These are phyloP conservation scores for Cremastobaeus sp. DNA, from an alignment of 2,888 invertebrate species.

Conservation along the genomic window DNA sequence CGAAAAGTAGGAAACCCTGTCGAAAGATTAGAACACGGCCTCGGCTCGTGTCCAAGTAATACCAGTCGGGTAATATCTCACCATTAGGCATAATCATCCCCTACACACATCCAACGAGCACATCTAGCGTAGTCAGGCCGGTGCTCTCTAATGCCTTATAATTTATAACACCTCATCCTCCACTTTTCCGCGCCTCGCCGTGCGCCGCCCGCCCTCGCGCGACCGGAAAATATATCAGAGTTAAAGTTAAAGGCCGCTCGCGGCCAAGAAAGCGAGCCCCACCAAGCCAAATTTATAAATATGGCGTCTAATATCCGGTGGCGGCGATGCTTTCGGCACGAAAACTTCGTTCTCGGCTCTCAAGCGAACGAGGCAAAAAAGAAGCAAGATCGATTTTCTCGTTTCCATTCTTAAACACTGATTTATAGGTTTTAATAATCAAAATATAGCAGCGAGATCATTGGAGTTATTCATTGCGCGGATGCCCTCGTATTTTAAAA, in stretches of 20 bases:
- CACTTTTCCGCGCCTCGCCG: constrained; percentile 61
- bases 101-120: constrained; percentile 75
- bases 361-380: constrained; percentile 6
- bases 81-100: constrained; percentile 79
- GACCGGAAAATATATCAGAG: constrained; percentile 74
- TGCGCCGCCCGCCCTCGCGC: constrained; percentile 59
- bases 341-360: constrained; percentile 35
- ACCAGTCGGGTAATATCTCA: constrained; percentile 78
- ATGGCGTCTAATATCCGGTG: constrained; percentile 68
- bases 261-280: constrained; percentile 66
- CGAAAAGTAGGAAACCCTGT: constrained; percentile 78
- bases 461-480: constrained; percentile 54
- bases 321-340: constrained; percentile 51
- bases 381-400: constrained; percentile 40
- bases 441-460: constrained; percentile 53
- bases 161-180: constrained; percentile 75
- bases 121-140: constrained; percentile 67
- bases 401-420: constrained; percentile 53
- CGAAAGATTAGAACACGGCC: constrained; percentile 78
- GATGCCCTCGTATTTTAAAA: constrained; percentile 46
- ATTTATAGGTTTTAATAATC: constrained; percentile 57
- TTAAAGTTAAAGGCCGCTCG: constrained; percentile 73
- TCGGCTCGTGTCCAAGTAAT: constrained; percentile 77
- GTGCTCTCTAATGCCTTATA: constrained; percentile 76
- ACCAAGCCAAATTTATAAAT: constrained; percentile 72